A percentile compares a stretch with the other conserved stretches of the same genome.
Conservation (phyloP, 2,797 vertebrate genomes). For the Salarias fasciatus region DNA sequence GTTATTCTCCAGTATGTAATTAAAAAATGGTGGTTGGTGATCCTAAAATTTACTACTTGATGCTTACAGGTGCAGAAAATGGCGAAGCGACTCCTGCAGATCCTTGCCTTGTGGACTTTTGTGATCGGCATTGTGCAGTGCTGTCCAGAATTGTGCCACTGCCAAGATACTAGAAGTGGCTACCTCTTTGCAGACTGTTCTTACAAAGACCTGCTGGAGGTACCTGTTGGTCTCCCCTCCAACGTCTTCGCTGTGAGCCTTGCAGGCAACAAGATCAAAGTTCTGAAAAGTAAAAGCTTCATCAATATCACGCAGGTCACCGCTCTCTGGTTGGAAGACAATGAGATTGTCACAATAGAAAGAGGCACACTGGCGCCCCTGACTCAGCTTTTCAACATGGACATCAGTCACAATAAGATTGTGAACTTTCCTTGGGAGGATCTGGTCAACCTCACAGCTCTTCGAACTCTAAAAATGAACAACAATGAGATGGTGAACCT, state of each 20-base stretch:
- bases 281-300: slow-evolving; percentile 88
- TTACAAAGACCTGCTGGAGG: slow-evolving; percentile 91
- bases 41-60: slow-evolving; percentile 49
- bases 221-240: slow-evolving; percentile 91
- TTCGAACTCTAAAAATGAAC: slow-evolving; percentile 98
- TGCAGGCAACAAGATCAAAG: slow-evolving; percentile 93
- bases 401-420: slow-evolving; percentile 96
- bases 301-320: slow-evolving; percentile 89
- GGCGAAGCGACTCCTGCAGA: slow-evolving; percentile 75
- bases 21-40: no score
- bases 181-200: slow-evolving; percentile 95
- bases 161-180: slow-evolving; percentile 91
- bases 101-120: slow-evolving; percentile 80
- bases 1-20: no score
- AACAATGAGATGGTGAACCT: slow-evolving; percentile 92
- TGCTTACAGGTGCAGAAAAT: slow-evolving; percentile 81
- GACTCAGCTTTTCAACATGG: slow-evolving; percentile 92
- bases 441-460: slow-evolving; percentile 88
- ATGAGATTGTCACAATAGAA: slow-evolving; percentile 90
- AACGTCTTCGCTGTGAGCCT: slow-evolving; percentile 96
- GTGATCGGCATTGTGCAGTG: slow-evolving; percentile 76
- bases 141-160: slow-evolving; percentile 91
- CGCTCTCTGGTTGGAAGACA: slow-evolving; percentile 97
- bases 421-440: slow-evolving; percentile 94
- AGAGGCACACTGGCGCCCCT: slow-evolving; percentile 86